phyloP scores from a whole-genome alignment of 1,140 invertebrate species.

The Pachypeltis micranthus region DNA sequence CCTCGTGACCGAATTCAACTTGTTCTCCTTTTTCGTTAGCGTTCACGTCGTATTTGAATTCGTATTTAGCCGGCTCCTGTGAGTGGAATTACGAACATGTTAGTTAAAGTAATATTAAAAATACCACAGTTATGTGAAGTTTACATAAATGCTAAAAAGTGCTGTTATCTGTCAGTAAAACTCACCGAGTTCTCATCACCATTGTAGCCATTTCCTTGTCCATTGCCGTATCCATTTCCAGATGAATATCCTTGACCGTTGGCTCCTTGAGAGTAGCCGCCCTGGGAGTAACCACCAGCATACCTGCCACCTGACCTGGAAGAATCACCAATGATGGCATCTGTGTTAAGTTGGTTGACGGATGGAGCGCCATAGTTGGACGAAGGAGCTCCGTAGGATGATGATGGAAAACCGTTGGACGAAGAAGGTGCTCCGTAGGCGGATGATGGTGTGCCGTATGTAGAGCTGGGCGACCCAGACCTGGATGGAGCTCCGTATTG shows the following conservation, averaged over 20 bases:
- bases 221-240: background rate
- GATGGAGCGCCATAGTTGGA: slow-evolving; percentile 5
- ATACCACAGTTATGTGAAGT: no score
- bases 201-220: background rate
- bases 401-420: background rate
- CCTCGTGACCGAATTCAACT: slow-evolving; percentile 66
- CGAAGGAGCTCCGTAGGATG: slow-evolving; percentile 6
- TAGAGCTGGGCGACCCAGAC: background rate
- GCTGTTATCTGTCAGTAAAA: no score
- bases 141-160: no score
- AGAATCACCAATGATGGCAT: background rate
- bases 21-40: slow-evolving; percentile 62
- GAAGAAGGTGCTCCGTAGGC: background rate
- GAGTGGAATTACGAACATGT: slow-evolving; percentile 20
- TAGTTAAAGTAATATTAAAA: background rate
- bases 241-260: background rate
- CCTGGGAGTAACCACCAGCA: background rate
- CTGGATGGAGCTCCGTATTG: slow-evolving; percentile 7
- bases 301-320: background rate
- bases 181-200: slow-evolving; percentile 15
- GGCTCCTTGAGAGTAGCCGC: background rate
- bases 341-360: background rate
- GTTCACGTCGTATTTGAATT: slow-evolving; percentile 69
- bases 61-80: slow-evolving; percentile 71
- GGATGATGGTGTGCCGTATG: background rate